A percentile compares a stretch with the other conserved stretches of the same genome.
Conservation (phyloP, 2,113 vertebrate species). For the Zosterops hypoxanthus region DNA sequence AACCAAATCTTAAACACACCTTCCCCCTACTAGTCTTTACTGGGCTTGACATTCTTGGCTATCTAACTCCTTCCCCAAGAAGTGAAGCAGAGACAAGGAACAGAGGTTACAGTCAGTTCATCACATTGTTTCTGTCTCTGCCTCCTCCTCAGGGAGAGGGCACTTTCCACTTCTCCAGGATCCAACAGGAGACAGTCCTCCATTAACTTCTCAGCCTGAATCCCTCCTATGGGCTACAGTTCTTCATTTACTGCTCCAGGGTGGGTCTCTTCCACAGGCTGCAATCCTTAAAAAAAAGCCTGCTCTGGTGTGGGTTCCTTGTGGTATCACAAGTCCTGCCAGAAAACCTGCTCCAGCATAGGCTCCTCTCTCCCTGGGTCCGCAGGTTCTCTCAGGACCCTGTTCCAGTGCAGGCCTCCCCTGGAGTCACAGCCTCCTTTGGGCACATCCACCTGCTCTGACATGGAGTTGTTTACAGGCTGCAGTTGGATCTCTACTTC, state of each 20-base stretch:
- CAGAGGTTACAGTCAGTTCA: not conserved
- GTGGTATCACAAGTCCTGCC: not conserved
- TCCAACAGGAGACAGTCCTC: not conserved
- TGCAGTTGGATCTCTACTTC: not conserved
- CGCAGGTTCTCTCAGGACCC: not conserved
- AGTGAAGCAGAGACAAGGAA: not conserved
- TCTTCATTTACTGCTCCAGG: not conserved
- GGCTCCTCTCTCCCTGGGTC: not conserved
- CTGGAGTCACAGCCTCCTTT: not conserved
- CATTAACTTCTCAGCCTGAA: not conserved
- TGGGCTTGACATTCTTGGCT: too few relatives aligned
- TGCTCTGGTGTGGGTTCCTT: fast-evolving
- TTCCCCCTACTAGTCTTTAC: not conserved
- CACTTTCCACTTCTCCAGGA: not conserved
- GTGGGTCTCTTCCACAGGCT: not conserved
- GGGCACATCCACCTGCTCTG: not conserved
- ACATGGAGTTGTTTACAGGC: not conserved
- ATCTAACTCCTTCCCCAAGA: not conserved
- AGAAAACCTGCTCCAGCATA: not conserved
- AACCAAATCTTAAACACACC: not conserved
- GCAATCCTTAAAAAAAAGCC: not conserved
- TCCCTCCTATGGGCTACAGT: not conserved
- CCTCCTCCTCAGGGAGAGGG: not conserved
- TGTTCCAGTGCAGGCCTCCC: not conserved
- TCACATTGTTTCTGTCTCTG: not conserved